phyloP scores from a whole-genome alignment of 92 coral and sea anemone genomes.

The Porites rus region DNA sequence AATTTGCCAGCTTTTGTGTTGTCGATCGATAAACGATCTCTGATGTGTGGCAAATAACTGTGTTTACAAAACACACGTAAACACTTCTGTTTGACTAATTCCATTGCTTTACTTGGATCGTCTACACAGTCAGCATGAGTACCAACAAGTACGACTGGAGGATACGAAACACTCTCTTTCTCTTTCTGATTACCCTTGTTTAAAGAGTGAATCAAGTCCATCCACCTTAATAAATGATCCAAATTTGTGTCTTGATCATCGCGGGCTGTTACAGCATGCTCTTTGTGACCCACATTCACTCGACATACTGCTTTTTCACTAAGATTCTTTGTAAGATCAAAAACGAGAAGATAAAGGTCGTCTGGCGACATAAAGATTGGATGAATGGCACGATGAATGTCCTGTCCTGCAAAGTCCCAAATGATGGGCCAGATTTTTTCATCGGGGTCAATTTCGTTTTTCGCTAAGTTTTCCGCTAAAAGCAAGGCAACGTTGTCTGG shows the following conservation, averaged over 20 bases:
- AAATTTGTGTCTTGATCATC: not conserved
- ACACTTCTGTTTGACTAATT: accelerated
- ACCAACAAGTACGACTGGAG: too few relatives aligned
- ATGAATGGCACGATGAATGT: not conserved
- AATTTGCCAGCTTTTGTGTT: too few relatives aligned
- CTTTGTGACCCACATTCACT: not conserved
- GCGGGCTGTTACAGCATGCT: not conserved
- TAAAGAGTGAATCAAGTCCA: conserved; percentile 7
- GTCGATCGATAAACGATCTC: too few relatives aligned
- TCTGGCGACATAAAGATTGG: not conserved
- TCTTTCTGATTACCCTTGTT: too few relatives aligned
- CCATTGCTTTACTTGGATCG: too few relatives aligned
- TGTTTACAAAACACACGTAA: accelerated
- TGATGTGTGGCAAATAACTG: too few relatives aligned
- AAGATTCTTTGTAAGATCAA: not conserved
- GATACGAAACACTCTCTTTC: too few relatives aligned
- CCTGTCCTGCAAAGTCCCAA: not conserved
- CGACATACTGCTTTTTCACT: not conserved
- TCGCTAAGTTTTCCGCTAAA: not conserved
- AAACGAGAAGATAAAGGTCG: not conserved
- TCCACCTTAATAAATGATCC: conserved; percentile 15
- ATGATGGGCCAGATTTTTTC: not conserved
- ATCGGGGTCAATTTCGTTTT: not conserved
- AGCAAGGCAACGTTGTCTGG: not conserved
- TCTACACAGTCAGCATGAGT: too few relatives aligned